Percentiles rank a stretch among this genome's conserved stretches.
These are phyloP conservation scores for Palythoa caribaeorum DNA, from an alignment of 92 coral and sea anemone genomes.

Conservation along the genomic window DNA sequence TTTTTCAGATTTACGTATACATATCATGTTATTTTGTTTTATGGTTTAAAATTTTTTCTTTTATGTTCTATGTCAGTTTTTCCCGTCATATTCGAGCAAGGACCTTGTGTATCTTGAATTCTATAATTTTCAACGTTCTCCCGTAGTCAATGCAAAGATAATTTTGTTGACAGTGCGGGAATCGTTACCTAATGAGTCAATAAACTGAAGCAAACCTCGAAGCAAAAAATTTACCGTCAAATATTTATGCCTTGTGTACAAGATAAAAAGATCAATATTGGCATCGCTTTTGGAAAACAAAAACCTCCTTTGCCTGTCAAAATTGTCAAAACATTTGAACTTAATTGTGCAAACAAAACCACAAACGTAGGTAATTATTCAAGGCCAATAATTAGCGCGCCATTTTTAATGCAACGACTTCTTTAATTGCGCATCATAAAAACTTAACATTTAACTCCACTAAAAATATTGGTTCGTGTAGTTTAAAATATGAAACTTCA, in stretches of 20 bases:
- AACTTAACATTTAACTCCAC: no score
- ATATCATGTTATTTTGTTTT: background rate
- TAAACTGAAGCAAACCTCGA: background rate
- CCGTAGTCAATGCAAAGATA: no score
- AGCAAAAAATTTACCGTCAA: background rate
- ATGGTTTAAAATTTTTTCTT: no score
- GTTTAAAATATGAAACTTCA: background rate
- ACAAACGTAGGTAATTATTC: background rate
- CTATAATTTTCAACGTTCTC: no score
- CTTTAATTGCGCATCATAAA: no score
- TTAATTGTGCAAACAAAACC: background rate
- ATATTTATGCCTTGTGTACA: conserved; percentile 18
- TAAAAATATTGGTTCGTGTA: background rate
- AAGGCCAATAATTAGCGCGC: background rate
- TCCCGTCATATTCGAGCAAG: no score
- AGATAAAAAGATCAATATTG: conserved; percentile 31
- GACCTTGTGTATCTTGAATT: no score
- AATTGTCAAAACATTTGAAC: conserved; percentile 24
- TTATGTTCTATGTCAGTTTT: no score
- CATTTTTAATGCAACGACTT: background rate
- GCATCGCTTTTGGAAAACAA: background rate
- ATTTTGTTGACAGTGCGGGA: background rate
- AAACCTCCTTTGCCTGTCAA: conserved; percentile 9
- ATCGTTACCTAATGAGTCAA: background rate
- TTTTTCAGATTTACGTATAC: background rate